phyloP scores from a whole-genome alignment of 2,888 invertebrate genomes.

The Perithous albicinctus region DNA sequence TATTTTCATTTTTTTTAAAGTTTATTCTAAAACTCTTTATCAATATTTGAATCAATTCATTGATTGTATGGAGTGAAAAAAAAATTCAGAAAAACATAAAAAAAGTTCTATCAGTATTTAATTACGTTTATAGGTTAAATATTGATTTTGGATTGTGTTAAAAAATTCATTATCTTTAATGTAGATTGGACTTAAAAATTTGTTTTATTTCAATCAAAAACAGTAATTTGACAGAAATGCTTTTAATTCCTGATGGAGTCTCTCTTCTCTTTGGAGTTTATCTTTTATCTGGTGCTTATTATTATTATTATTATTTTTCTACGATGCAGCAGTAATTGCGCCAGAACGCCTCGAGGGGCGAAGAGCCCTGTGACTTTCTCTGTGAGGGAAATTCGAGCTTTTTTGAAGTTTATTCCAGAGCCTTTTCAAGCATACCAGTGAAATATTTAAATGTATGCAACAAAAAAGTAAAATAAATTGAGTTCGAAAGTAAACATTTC shows the following conservation, averaged over 20 bases:
- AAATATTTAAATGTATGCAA: conserved; percentile 24
- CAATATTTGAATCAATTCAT: conserved; percentile 9
- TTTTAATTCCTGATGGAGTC: too few species aligned
- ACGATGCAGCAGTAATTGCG: not conserved
- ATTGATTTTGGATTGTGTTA: not conserved
- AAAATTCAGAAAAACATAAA: not conserved
- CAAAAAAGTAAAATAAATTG: conserved; percentile 3
- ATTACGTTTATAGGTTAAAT: not conserved
- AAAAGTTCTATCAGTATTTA: conserved; percentile 12
- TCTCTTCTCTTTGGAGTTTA: too few species aligned
- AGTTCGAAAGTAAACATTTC: not conserved
- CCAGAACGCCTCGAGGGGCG: conserved; percentile 29
- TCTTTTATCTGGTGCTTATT: too few species aligned
- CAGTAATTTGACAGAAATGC: too few species aligned
- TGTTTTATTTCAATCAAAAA: too few species aligned
- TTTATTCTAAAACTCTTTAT: conserved; percentile 1
- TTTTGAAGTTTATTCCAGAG: conserved; percentile 37
- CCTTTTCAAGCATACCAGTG: not conserved
- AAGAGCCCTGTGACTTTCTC: conserved; percentile 35
- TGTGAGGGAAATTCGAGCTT: conserved; percentile 18
- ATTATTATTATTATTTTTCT: too few species aligned
- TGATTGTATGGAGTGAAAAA: conserved; percentile 4
- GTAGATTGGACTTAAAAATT: not conserved
- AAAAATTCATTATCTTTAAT: not conserved
- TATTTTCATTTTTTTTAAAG: conserved; percentile 42